A percentile compares a stretch with the other conserved stretches of the same genome.
Evolutionary conservation across 2,888 invertebrate genomes (phyloP).

Genomic region (Cosmorhoe ocellata): DNA sequence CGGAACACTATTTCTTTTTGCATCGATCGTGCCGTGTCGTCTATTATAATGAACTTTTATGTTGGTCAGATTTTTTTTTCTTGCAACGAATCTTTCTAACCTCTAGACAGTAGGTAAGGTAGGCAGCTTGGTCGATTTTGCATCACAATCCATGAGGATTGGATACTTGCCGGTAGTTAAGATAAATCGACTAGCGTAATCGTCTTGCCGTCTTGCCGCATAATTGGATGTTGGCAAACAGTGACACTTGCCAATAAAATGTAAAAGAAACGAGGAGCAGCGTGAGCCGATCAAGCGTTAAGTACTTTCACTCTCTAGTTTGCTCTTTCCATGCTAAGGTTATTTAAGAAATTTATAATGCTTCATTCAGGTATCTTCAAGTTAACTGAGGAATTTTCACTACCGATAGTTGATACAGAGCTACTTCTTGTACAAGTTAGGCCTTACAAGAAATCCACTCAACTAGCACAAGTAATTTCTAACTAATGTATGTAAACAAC

Average conservation of each 20-base stretch:
- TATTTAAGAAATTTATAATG: conserved; percentile 38
- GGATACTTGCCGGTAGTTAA: conserved; percentile 31
- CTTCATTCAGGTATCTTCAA: too few relatives aligned
- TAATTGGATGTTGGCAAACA: conserved; percentile 56
- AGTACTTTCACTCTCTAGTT: conserved; percentile 69
- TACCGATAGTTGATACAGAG: neutral
- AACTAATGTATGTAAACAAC: conserved; percentile 14
- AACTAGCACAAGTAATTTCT: conserved; percentile 7
- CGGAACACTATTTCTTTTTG: too few relatives aligned
- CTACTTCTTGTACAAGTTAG: neutral
- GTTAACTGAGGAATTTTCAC: conserved; percentile 24
- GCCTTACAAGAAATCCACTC: neutral
- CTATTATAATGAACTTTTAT: too few relatives aligned
- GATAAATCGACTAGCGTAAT: conserved; percentile 46
- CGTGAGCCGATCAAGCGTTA: conserved; percentile 64
- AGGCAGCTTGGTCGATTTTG: neutral
- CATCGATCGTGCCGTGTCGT: too few relatives aligned
- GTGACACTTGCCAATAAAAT: conserved; percentile 55
- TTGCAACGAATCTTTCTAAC: too few relatives aligned
- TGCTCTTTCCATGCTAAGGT: conserved; percentile 47
- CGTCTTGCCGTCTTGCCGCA: conserved; percentile 42
- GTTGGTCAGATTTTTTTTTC: too few relatives aligned
- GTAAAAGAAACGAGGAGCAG: conserved; percentile 53
- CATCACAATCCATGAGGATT: neutral
- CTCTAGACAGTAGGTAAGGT: too few relatives aligned